phyloP scores from a whole-genome alignment of 2,797 vertebrate genomes.

The Onychomys leucogaster region DNA sequence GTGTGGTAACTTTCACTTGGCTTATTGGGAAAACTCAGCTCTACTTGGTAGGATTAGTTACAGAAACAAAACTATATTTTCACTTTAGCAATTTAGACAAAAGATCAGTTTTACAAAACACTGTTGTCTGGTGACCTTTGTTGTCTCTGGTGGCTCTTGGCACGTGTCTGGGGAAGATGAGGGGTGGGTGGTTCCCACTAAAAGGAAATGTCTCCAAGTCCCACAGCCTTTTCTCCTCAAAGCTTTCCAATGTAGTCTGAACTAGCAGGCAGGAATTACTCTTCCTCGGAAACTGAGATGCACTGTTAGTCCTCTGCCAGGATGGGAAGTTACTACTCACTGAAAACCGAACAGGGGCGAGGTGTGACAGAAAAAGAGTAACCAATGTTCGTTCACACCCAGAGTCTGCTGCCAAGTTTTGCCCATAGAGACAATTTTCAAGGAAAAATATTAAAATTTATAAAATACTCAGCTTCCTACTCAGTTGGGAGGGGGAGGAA shows the following conservation, averaged over 20 bases:
- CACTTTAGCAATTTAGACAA: constrained; percentile 23
- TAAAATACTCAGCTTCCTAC: not conserved
- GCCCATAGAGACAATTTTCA: not conserved
- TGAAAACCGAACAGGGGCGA: not conserved
- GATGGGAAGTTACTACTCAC: not conserved
- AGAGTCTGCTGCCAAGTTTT: not conserved
- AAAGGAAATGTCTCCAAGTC: not conserved
- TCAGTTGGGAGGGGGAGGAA: not conserved
- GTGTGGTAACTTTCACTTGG: not conserved
- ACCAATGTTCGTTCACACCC: not conserved
- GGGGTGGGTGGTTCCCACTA: not conserved
- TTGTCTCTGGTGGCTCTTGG: not conserved
- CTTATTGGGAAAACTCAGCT: constrained; percentile 47
- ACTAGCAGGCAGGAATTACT: not conserved
- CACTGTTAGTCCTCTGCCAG: not conserved
- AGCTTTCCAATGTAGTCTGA: not conserved
- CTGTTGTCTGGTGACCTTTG: not conserved
- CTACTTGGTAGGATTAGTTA: not conserved
- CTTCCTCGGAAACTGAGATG: not conserved
- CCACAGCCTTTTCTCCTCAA: constrained; percentile 1
- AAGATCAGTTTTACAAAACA: constrained; percentile 33
- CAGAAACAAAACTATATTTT: not conserved
- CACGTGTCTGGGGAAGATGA: not conserved
- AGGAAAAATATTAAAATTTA: constrained; percentile 20
- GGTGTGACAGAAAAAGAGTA: not conserved